These are phyloP conservation scores for Trematomus bernacchii DNA, from an alignment of 2,797 vertebrate species.

Conservation along the genomic window DNA sequence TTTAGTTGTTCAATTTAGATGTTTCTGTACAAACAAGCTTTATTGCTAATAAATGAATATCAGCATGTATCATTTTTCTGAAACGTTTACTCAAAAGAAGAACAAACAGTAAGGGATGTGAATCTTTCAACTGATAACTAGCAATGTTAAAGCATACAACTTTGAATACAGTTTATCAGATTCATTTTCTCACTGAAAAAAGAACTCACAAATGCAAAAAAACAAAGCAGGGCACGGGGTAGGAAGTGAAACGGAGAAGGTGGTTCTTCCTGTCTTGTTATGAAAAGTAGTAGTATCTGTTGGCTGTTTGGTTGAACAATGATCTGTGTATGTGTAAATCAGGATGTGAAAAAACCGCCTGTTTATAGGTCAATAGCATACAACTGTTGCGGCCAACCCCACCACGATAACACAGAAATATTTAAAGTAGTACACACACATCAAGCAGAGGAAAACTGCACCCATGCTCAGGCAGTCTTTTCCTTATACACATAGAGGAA, in stretches of 20 bases:
- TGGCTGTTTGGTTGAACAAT: slow-evolving; percentile 37
- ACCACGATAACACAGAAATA: slow-evolving; percentile 30
- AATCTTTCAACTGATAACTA: neutral
- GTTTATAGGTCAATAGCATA: slow-evolving; percentile 37
- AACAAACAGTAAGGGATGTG: slow-evolving; percentile 12
- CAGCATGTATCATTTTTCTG: neutral
- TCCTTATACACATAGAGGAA: slow-evolving; percentile 42
- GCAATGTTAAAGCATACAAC: neutral
- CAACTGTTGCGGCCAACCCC: slow-evolving; percentile 53
- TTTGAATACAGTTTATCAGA: neutral
- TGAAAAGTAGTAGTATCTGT: slow-evolving; percentile 6
- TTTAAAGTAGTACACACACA: slow-evolving; percentile 10
- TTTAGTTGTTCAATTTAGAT: neutral
- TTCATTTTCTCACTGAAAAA: slow-evolving; percentile 18
- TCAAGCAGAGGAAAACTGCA: slow-evolving; percentile 37
- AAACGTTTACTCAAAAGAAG: neutral
- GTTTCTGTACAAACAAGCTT: neutral
- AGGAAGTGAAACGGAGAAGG: slow-evolving; percentile 25
- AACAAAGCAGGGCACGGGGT: neutral
- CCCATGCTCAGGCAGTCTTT: slow-evolving; percentile 30
- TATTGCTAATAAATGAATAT: slow-evolving; percentile 4
- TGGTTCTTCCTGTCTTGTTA: slow-evolving; percentile 14
- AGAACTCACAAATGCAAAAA: slow-evolving; percentile 19
- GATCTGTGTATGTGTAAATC: slow-evolving; percentile 21
- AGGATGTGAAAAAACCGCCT: slow-evolving; percentile 14